These are phyloP conservation scores for Ypsolopha scabrella DNA, from an alignment of 2,888 invertebrate species.

Conservation along the genomic window DNA sequence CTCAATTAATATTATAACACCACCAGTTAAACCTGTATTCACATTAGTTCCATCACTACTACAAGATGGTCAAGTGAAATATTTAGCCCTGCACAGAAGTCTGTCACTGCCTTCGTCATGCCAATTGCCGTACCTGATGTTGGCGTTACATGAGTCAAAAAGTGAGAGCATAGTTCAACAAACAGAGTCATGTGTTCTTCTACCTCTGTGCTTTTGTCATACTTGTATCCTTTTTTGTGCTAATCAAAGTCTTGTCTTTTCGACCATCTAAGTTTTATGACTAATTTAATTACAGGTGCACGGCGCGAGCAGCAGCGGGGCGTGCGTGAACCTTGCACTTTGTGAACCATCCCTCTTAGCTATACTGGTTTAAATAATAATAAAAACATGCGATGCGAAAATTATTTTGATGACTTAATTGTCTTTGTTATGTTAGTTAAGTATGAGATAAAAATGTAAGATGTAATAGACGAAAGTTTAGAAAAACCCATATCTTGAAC, in stretches of 20 bases:
- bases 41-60: background rate
- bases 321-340: too few relatives aligned
- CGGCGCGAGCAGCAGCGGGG: too few relatives aligned
- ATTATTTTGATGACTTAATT: too few relatives aligned
- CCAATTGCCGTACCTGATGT: background rate
- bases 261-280: constrained; percentile 2
- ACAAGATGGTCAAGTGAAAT: background rate
- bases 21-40: background rate
- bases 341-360: too few relatives aligned
- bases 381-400: too few relatives aligned
- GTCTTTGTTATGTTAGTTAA: too few relatives aligned
- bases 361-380: too few relatives aligned
- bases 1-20: background rate
- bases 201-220: too few relatives aligned
- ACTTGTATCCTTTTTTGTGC: background rate
- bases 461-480: too few relatives aligned
- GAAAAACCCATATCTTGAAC: too few relatives aligned
- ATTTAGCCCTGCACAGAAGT: background rate
- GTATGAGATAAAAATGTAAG: too few relatives aligned
- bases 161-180: background rate
- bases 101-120: background rate
- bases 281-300: too few relatives aligned
- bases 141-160: background rate
- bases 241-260: constrained; percentile 1
- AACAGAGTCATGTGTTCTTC: background rate